These are phyloP conservation scores for Catagonus wagneri DNA, from an alignment of 2,113 vertebrate genomes.

Conservation along the genomic window DNA sequence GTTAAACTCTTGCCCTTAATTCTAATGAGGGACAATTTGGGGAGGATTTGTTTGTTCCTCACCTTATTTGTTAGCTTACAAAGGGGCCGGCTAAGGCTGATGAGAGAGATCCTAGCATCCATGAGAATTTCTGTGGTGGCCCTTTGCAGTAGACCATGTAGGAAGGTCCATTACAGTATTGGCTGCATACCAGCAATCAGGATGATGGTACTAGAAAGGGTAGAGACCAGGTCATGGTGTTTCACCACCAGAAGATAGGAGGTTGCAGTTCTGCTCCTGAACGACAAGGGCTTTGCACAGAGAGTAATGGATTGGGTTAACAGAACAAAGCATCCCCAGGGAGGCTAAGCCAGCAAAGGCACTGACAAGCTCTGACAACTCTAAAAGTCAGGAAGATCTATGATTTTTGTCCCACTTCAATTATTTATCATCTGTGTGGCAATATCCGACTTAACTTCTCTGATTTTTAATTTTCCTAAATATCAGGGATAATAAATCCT, in stretches of 20 bases:
- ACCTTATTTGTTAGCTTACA: no score
- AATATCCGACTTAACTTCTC: background rate
- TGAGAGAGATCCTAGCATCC: accelerated
- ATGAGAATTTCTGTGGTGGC: background rate
- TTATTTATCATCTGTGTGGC: background rate
- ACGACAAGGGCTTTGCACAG: background rate
- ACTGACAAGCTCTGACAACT: background rate
- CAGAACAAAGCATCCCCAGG: accelerated
- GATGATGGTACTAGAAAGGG: background rate
- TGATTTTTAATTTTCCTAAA: background rate
- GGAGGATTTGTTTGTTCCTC: background rate
- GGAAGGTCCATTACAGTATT: background rate
- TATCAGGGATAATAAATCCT: background rate
- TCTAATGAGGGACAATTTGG: background rate
- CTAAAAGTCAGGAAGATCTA: background rate
- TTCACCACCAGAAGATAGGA: background rate
- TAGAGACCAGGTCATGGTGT: background rate
- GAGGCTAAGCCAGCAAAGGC: accelerated
- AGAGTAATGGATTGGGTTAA: background rate
- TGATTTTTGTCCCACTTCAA: background rate
- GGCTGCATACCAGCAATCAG: background rate
- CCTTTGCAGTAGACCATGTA: background rate
- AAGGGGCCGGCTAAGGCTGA: background rate
- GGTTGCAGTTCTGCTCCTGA: background rate
- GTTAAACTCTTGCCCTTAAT: background rate